These are phyloP conservation scores for Papilio elwesi DNA, from an alignment of 2,888 invertebrate genomes.

Conservation along the genomic window DNA sequence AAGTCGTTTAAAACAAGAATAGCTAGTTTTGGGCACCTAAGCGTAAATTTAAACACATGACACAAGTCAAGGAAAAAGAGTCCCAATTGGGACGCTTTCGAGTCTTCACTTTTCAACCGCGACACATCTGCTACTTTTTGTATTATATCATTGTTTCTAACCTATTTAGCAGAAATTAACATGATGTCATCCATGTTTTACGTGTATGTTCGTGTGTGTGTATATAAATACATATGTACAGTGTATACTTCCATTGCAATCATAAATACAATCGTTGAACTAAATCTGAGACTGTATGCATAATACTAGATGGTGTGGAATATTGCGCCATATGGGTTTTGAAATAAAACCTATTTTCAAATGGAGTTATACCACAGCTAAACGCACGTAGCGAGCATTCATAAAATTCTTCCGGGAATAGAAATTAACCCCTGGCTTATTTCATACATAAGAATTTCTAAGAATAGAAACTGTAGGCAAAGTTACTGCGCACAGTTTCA, in stretches of 20 bases:
- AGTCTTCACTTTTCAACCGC: too few relatives aligned
- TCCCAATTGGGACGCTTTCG: too few relatives aligned
- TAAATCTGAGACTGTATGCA: slow-evolving; percentile 11
- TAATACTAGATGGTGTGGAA: background rate
- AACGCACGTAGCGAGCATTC: slow-evolving; percentile 17
- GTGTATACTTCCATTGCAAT: slow-evolving; percentile 3
- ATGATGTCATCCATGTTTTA: background rate
- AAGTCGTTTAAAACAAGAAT: too few relatives aligned
- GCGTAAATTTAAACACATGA: too few relatives aligned
- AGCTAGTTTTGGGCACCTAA: too few relatives aligned
- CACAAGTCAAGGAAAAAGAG: too few relatives aligned
- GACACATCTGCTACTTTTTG: too few relatives aligned
- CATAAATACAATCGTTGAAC: slow-evolving; percentile 12
- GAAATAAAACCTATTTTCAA: slow-evolving; percentile 6
- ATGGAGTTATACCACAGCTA: background rate
- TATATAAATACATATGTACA: background rate
- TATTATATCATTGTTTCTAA: background rate
- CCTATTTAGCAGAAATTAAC: background rate
- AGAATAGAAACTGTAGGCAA: slow-evolving; percentile 3
- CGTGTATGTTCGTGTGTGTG: background rate
- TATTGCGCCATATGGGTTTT: background rate
- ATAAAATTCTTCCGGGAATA: slow-evolving; percentile 12
- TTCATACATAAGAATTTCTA: background rate
- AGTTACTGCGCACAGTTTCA: background rate
- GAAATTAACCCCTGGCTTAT: slow-evolving; percentile 9